Evolutionary conservation across 2,113 vertebrate species (phyloP).

Genomic region (Tragelaphus buxtoni): DNA sequence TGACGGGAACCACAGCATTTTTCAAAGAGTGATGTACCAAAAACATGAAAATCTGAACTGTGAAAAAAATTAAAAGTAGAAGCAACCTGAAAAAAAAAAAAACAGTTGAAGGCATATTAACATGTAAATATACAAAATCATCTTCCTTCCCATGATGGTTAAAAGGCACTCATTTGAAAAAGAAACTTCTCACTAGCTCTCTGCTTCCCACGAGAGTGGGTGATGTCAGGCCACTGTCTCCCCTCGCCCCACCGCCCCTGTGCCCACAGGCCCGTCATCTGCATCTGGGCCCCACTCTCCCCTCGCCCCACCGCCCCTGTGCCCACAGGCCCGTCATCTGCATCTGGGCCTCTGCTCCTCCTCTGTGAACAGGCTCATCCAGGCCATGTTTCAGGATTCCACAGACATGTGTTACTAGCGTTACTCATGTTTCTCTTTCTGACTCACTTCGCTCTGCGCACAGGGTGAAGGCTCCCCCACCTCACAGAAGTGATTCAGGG

Average conservation of each 20-base stretch:
- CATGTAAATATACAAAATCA: background rate
- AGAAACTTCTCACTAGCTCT: background rate
- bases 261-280: rapidly evolving
- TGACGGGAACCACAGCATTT: conserved; percentile 86
- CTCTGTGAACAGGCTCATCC: background rate
- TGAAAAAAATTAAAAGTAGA: conserved; percentile 90
- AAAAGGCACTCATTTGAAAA: background rate
- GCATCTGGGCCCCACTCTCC: background rate
- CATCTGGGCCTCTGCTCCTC: background rate
- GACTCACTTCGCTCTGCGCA: background rate
- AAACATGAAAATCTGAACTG: conserved; percentile 88
- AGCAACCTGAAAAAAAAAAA: conserved; percentile 83
- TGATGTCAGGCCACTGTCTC: rapidly evolving
- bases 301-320: rapidly evolving
- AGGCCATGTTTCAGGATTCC: background rate
- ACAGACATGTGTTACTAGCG: background rate
- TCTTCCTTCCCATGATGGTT: background rate
- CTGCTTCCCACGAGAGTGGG: rapidly evolving
- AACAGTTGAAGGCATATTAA: background rate
- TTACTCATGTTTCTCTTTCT: background rate
- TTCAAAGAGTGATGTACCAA: conserved; percentile 91
- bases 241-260: background rate
- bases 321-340: background rate
- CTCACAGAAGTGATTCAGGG: background rate
- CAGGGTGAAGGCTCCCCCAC: background rate